phyloP scores from a whole-genome alignment of 2,888 invertebrate species.

The Euclidia mi region DNA sequence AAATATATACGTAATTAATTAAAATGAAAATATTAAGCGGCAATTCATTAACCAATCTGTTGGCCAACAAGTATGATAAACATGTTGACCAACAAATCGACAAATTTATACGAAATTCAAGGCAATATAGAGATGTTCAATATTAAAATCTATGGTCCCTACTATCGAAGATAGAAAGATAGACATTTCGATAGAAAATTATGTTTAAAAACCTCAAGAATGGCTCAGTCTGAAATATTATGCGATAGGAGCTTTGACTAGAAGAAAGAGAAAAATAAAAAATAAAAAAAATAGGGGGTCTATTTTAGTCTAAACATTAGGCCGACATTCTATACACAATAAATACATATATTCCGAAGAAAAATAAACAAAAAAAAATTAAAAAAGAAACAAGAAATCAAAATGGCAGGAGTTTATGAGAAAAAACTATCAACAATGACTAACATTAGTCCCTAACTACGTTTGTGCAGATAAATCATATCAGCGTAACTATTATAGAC shows the following conservation, averaged over 20 bases:
- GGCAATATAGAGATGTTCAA: conserved; percentile 71
- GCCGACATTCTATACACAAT: conserved; percentile 40
- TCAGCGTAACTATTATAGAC: conserved; percentile 40
- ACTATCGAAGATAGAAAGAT: conserved; percentile 73
- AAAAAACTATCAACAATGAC: conserved; percentile 43
- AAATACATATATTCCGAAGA: conserved; percentile 33
- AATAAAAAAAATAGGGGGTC: conserved; percentile 21
- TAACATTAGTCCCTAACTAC: conserved; percentile 56
- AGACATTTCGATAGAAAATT: conserved; percentile 68
- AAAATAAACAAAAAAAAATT: conserved; percentile 21
- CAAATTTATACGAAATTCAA: conserved; percentile 46
- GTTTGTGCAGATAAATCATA: conserved; percentile 60
- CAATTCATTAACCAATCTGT: not conserved
- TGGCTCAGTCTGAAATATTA: conserved; percentile 70
- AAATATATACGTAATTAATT: too few relatives aligned
- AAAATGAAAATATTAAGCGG: too few relatives aligned
- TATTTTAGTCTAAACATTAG: conserved; percentile 33
- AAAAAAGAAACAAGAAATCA: conserved; percentile 28
- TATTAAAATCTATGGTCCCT: conserved; percentile 84
- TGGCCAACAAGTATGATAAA: not conserved
- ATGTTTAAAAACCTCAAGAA: conserved; percentile 64
- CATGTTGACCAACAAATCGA: conserved; percentile 18
- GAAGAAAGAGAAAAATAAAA: conserved; percentile 44
- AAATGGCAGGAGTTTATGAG: conserved; percentile 56
- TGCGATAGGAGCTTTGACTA: conserved; percentile 61